Evolutionary conservation across 2,113 vertebrate genomes (phyloP).

Genomic region (Macroglossus sobrinus): DNA sequence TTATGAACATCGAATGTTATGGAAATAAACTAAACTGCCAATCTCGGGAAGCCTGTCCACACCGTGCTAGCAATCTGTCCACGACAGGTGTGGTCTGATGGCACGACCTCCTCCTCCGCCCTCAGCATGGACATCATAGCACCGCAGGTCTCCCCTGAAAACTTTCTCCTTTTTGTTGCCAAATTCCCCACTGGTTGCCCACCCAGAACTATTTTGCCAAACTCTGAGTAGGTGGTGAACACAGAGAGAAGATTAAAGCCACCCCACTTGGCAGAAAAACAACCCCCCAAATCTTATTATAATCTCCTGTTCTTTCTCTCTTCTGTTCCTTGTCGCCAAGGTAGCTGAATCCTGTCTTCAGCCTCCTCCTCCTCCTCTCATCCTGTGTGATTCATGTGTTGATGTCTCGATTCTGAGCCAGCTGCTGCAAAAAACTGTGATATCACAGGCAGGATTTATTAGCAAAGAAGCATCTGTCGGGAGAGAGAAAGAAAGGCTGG

Average conservation of each 20-base stretch:
- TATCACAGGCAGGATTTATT: constrained; percentile 43
- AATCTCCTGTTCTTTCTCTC: background rate
- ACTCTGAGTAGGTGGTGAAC: background rate
- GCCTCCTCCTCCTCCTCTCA: constrained; percentile 21
- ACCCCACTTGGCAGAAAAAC: background rate
- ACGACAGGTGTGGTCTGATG: background rate
- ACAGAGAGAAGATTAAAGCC: background rate
- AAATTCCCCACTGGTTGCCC: background rate
- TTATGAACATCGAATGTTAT: background rate
- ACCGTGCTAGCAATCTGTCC: background rate
- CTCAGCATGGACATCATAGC: background rate
- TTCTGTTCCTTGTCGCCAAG: constrained; percentile 29
- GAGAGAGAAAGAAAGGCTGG: background rate
- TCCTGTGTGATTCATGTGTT: constrained; percentile 60
- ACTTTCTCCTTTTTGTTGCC: background rate
- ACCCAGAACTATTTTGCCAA: background rate
- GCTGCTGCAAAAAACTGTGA: constrained; percentile 33
- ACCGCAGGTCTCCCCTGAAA: background rate
- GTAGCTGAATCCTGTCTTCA: constrained; percentile 25
- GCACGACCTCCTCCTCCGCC: background rate
- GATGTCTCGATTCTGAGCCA: constrained; percentile 47
- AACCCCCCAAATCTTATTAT: background rate
- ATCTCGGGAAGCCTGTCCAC: background rate
- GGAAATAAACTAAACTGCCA: background rate
- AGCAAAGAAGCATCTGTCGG: constrained; percentile 45